These are phyloP conservation scores for Phylloscopus trochilus DNA, from an alignment of 2,113 vertebrate genomes.

Conservation along the genomic window DNA sequence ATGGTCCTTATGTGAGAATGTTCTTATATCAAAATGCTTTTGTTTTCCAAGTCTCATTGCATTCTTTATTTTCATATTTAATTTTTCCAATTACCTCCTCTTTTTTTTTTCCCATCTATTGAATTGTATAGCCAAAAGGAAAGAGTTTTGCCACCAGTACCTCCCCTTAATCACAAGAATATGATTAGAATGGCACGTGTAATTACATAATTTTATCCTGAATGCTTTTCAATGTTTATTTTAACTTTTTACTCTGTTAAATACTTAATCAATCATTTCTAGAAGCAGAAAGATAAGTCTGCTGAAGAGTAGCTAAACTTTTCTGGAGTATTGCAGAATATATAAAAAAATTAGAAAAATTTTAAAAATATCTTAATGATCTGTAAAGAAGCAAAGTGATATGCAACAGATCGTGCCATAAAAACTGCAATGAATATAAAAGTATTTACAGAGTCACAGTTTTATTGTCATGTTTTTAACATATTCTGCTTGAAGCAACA, in stretches of 20 bases:
- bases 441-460: not conserved
- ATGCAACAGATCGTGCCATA: not conserved
- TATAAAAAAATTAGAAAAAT: not conserved
- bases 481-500: not conserved
- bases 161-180: not conserved
- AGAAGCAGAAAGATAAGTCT: not conserved
- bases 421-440: not conserved
- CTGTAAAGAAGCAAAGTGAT: not conserved
- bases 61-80: not conserved
- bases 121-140: not conserved
- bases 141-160: not conserved
- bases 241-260: not conserved
- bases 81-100: not conserved
- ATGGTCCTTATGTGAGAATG: not conserved
- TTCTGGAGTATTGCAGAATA: not conserved
- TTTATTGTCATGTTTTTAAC: not conserved
- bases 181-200: not conserved
- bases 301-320: not conserved
- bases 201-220: not conserved
- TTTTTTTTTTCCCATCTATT: not conserved
- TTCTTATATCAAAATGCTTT: not conserved
- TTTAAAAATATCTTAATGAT: not conserved
- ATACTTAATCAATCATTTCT: not conserved
- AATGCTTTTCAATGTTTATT: not conserved
- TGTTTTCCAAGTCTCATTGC: not conserved